Evolutionary conservation across 53 echinoderm and acorn worm genomes (phyloP), one percentile per base, ranked within the genome.

Genomic region (Stichopus horrens): DNA sequence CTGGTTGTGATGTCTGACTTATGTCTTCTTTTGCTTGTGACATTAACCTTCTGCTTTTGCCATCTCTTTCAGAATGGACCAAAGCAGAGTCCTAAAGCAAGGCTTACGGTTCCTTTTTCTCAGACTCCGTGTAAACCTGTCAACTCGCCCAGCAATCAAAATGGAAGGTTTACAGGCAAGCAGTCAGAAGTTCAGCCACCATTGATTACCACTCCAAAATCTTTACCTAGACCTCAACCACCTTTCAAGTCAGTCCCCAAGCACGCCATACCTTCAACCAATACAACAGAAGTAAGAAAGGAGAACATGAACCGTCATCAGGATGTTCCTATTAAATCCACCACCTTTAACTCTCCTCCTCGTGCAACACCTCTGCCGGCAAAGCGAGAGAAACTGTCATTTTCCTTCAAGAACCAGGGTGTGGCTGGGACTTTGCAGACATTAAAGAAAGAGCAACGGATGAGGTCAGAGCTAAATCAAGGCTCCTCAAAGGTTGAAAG

Each of bases 321-420:
- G 23, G 8, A 57, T 4, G 79, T 79, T 23, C 85, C 85, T 6
- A 8, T 65, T 53, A 85, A 67, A 18, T 23, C 85, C 52, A 75
- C 74, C 22, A 20, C 75, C 20, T 82, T 86, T 59, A 73, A 86
- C 23, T 78, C 91, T 6, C 85, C 90, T 21, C 81, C 92, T 21
- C 88, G 57, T 56, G 89, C 79, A 19, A 76, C 76, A 11, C 92
- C 94, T 1, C 91, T 92, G 5, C 90, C 94, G 4, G 63, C 83
- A 1, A 89, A 94, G 68, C 88, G 96, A 8, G 89, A 86, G 59
- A 96, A 94, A 65, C 51, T 96, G 5, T 93, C 94, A 23, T 94
- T 96, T 83, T 86, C 77, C 8, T 86, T 93, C 63, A 92, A 86
- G 67, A 89, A 74, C 71, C 88, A 92, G 73, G 92, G 92, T 66